Evolutionary conservation across 2,888 invertebrate species (phyloP), one percentile per base, ranked within the genome.

Genomic region (Eilema depressum): DNA sequence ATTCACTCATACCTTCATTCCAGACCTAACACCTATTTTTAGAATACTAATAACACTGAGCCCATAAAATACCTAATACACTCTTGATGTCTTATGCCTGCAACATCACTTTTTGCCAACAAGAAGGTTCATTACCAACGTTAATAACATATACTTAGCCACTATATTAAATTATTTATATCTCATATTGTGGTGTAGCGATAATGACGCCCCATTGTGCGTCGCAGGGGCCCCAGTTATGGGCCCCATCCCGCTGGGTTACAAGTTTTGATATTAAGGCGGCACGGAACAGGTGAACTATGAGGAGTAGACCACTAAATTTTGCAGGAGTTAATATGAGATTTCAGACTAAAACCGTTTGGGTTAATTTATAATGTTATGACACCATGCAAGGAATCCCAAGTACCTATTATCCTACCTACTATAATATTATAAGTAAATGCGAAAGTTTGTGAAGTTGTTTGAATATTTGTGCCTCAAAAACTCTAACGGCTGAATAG

Each of bases 191-290:
- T 80, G 69, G 75, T 71, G 75, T 75, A 63, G 74, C 61, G 79
- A 81, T 85, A 84, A 84, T 83, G 77, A 79, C 73, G 59, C 66
- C 85, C 77, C 70, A 75, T 69, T 61, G 81, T 12, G 81, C 77
- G 66, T 77, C 66, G 71, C 70, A 76, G 77, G 79, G 67, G 65
- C 66, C 78, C 72, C 69, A 66, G 68, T 81, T 85, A 85, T 82
- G 71, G 73, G 67, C 63, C 73, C 70, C 68, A 60, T 47, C 83
- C 75, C 69, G 81, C 76, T 75, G 82, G 41, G 77, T 68, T 63
- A 70, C 61, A 74, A 65, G 66, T 69, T 69, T 76, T 66, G 62
- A 78, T 84, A 76, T 81, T 74, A 70, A 74, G 60, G n/a, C 28
- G 53, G 47, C n/a, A 17, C 28, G 53, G 57, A 66, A 72, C 76